Evolutionary conservation across 2,113 vertebrate species (phyloP).

Genomic region (Saimiri boliviensis): DNA sequence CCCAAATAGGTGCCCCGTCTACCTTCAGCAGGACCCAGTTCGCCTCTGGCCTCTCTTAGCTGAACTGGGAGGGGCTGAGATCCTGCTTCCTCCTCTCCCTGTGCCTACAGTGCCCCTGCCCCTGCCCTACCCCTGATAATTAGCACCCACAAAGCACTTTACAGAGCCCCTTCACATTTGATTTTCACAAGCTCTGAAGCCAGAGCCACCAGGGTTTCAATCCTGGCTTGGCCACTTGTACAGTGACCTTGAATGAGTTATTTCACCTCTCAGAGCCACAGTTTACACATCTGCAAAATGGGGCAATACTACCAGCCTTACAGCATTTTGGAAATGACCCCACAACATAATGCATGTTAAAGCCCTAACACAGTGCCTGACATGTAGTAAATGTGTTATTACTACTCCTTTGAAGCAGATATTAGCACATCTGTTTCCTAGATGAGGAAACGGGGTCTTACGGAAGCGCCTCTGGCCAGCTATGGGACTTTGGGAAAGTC

Average conservation of each 20-base stretch:
- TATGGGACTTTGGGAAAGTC: not conserved
- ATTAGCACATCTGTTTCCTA: not conserved
- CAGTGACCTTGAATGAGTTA: not conserved
- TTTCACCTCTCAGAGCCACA: not conserved
- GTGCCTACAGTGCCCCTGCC: fast-evolving
- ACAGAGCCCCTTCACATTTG: not conserved
- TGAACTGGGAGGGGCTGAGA: not conserved
- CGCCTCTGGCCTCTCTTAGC: not conserved
- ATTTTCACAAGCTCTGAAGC: not conserved
- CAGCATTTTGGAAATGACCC: not conserved
- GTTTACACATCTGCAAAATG: not conserved
- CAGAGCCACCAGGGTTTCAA: not conserved
- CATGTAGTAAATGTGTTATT: fast-evolving
- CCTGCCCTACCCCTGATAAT: not conserved
- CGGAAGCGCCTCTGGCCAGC: not conserved
- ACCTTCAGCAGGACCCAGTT: not conserved
- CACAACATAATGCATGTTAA: fast-evolving
- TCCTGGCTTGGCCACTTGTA: not conserved
- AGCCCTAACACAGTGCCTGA: not conserved
- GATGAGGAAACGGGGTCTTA: not conserved
- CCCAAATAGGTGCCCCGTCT: not conserved
- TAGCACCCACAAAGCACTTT: not conserved
- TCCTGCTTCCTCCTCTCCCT: not conserved
- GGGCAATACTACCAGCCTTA: not conserved
- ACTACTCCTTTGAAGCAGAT: not conserved